Evolutionary conservation across 2,113 vertebrate genomes (phyloP).

Genomic region (Felis chaus): DNA sequence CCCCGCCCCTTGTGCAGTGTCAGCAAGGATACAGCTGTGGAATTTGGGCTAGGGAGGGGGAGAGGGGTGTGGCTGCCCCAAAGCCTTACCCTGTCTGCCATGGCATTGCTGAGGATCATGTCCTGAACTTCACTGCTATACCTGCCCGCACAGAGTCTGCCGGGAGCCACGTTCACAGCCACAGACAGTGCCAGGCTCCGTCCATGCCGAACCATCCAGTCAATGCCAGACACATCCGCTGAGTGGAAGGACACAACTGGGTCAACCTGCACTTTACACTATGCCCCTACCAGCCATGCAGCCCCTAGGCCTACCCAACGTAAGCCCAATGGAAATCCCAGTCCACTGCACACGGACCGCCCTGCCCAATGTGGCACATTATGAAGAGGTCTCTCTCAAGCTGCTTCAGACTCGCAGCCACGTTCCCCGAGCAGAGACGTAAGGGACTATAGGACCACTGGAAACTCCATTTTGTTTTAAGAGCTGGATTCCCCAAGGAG

Average conservation of each 20-base stretch:
- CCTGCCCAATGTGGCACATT: not conserved
- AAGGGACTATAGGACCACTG: not conserved
- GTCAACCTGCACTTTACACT: not conserved
- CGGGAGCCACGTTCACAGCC: constrained; percentile 90
- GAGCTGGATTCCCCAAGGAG: not conserved
- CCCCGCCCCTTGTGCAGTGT: rapidly evolving
- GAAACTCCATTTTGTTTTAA: not conserved
- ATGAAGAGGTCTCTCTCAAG: not conserved
- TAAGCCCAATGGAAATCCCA: not conserved
- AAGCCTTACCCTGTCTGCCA: constrained; percentile 93
- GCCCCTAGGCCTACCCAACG: not conserved
- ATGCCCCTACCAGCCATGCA: not conserved
- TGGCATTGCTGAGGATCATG: constrained; percentile 90
- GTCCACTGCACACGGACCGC: not conserved
- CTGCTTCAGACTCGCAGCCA: not conserved
- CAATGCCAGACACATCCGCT: constrained; percentile 96
- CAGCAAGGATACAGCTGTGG: not conserved
- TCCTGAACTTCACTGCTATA: constrained; percentile 90
- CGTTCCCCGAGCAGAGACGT: not conserved
- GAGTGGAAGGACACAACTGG: not conserved
- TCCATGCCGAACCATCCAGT: constrained; percentile 99
- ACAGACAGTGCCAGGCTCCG: constrained; percentile 95
- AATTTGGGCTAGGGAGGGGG: not conserved
- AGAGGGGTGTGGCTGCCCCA: rapidly evolving
- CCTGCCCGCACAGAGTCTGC: constrained; percentile 89